phyloP scores from a whole-genome alignment of 2,113 vertebrate genomes.

The Megatriorchis doriae region DNA sequence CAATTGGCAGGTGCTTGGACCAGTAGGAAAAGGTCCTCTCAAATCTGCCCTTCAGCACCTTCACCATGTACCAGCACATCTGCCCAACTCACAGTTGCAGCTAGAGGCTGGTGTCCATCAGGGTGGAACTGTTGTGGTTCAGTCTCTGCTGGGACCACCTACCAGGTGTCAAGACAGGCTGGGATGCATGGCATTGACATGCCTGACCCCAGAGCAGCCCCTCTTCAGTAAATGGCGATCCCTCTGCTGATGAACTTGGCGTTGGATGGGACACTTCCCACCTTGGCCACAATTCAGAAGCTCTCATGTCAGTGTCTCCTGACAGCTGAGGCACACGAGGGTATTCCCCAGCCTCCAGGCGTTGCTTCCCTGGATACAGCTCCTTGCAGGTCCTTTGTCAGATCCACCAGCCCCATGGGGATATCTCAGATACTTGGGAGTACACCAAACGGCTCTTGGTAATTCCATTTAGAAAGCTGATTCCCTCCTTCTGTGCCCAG shows the following conservation, averaged over 20 bases:
- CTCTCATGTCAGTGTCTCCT: neutral
- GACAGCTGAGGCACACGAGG: neutral
- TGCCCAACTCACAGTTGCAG: neutral
- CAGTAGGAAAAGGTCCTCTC: neutral
- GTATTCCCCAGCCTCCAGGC: neutral
- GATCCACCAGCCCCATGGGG: neutral
- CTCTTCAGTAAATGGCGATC: neutral
- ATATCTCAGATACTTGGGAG: neutral
- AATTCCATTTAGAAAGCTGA: neutral
- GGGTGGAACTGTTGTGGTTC: neutral
- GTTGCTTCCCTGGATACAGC: neutral
- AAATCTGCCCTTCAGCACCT: neutral
- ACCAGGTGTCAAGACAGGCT: neutral
- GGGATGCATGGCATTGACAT: neutral
- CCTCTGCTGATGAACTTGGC: neutral
- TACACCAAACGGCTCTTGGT: fast-evolving
- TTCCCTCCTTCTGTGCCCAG: neutral
- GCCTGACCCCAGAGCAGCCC: neutral
- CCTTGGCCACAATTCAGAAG: neutral
- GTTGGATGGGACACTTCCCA: neutral
- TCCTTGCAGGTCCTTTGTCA: neutral
- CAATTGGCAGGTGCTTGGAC: neutral
- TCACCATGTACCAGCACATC: neutral
- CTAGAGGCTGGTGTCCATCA: neutral
- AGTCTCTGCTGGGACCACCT: neutral